Evolutionary conservation across 1,140 invertebrate species (phyloP), one percentile per base, ranked within the genome.

Genomic region (Cotesia typhae): DNA sequence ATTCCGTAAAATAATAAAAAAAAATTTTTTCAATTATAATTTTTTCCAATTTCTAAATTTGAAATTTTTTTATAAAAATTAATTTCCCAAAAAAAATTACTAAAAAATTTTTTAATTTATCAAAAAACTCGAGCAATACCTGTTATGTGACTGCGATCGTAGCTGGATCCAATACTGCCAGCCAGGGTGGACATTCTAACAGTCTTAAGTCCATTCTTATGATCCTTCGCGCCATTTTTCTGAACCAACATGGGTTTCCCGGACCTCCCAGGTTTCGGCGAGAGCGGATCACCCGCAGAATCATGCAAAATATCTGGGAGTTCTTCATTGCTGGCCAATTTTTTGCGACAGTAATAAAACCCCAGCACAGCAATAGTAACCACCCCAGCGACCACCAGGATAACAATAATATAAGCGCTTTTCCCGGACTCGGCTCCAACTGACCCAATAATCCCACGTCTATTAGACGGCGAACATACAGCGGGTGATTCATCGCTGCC

Each of bases 101-200:
- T 28, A 28, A 28, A 28, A 28, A 2, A 28, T 28, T 3, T 28
- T 28, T 28, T 3, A 28, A 28, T 2, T 28, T 28, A 28, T 2
- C 1, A 52, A 52, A 52, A 52, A 10, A 10, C 3, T 3, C 10
- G 37, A 55, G 37, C n/a, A 7, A n/a, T 66, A 85, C 85, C 85
- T 12, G 94, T 95, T 7, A 95, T 92, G 74, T 94, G 92, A 83
- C 92, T 92, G 17, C 94, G 88, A 78, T 95, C 93, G 74, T 94
- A 94, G 72, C 90, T 91, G 5, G 89, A 90, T 67, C 88, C 88
- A 74, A 90, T 88, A 67, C 89, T 89, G 3, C 88, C 89, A 57
- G 91, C 91, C 0, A 92, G 76, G 37, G 90, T 90, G 0, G 91
- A 92, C 90, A 93, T 91, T 64, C 90, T 86, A 2, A 92, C 87